Percentiles rank a stretch among this genome's conserved stretches.
Conservation (phyloP, 2,888 invertebrate genomes). For the Antheraea assamensis region DNA sequence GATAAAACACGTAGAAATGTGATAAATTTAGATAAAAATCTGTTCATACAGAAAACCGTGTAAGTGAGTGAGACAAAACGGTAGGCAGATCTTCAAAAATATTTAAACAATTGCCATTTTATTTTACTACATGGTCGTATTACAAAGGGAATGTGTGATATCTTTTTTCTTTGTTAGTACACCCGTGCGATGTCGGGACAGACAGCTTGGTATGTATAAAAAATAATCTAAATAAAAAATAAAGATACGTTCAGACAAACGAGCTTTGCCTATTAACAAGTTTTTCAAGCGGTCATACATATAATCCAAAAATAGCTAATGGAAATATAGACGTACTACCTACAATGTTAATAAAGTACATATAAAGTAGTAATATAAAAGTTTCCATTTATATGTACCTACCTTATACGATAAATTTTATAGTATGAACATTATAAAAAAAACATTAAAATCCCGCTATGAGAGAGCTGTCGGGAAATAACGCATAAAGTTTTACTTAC, state of each 20-base stretch:
- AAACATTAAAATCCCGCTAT: neutral
- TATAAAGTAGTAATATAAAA: neutral
- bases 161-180: too few relatives aligned
- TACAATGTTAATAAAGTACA: neutral
- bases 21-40: too few relatives aligned
- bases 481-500: neutral
- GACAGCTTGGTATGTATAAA: too few relatives aligned
- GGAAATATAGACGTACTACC: neutral
- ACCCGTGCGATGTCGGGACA: too few relatives aligned
- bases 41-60: too few relatives aligned
- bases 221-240: too few relatives aligned
- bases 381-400: neutral
- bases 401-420: neutral
- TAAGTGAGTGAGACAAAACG: too few relatives aligned
- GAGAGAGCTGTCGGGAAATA: neutral
- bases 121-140: too few relatives aligned
- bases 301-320: neutral
- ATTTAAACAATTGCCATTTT: too few relatives aligned
- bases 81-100: too few relatives aligned
- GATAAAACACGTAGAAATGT: too few relatives aligned
- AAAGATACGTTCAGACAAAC: neutral
- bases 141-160: too few relatives aligned
- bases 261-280: neutral
- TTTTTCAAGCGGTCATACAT: neutral
- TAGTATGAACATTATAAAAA: neutral